Base-by-base conservation (phyloP, 23 tunicate species). In the Styela plicata region DNA sequence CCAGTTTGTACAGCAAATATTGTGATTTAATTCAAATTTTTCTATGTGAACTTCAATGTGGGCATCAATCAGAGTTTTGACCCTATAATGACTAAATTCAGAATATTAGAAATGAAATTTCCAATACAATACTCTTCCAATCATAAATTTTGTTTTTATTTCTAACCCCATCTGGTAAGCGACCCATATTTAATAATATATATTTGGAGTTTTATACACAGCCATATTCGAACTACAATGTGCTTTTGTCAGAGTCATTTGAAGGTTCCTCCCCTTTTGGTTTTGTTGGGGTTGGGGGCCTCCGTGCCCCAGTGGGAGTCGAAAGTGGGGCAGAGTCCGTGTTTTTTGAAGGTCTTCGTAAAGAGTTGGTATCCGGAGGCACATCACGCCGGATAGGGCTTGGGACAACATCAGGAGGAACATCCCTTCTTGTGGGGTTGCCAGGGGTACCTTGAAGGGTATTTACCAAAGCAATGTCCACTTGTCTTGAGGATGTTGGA, bases 211-310 rank as follows among this genome's bases (percentile, higher is more conserved):
- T 18, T 76, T 67, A 92, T 13, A 93, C 89, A 62, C 98, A 93
- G 35, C 98, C 98, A 74, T 93, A 93, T 69, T 93, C 98, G 63
- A 67, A 93, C 98, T 93, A 93, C 63, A 80, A 82, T 20, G 90
- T 91, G 78, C 86, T 85, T 67, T 85, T 85, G 69, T 90, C 96
- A 17, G 85, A 65, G 29, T 91, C 87, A n/a, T 82, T 85, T 5
- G 86, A 44, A n/a, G 37, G 30, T 28, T 80, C 80, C 5, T 80
- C 85, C 34, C 35, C 27, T 27, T 82, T 70, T 10, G 90, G 90
- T 34, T 76, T 76, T 10, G 62, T 76, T 29, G 81, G 81, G 2
- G 90, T 83, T 0, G 86, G 79, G n/a, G 90, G 79, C 61, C 97
- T 44, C 81, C 81, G 18, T 19, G 81, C 5, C 33, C 85, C 63